A percentile compares a stretch with the other conserved stretches of the same genome.
Evolutionary conservation across 2,113 vertebrate genomes (phyloP).

Genomic region (Atractosteus spatula): DNA sequence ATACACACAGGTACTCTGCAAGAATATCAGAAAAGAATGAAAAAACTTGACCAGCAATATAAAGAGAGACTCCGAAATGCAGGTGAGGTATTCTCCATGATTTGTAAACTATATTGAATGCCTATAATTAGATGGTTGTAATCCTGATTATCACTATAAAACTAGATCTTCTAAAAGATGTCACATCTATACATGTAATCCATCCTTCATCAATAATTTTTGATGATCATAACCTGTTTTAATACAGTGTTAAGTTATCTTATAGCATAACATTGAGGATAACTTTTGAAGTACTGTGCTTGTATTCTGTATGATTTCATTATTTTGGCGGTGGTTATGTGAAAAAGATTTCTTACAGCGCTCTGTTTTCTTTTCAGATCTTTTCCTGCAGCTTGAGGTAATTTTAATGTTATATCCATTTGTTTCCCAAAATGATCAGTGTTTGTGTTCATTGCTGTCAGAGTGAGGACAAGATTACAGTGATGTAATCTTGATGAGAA

Average conservation of each 20-base stretch:
- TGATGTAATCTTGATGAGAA: no score
- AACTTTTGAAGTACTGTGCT: neutral
- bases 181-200: neutral
- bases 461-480: no score
- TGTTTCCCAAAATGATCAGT: neutral
- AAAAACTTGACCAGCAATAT: conserved; percentile 96
- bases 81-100: conserved; percentile 54
- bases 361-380: conserved; percentile 71
- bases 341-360: conserved; percentile 15
- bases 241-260: no score
- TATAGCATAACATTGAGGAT: no score
- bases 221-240: neutral
- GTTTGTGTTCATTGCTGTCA: neutral
- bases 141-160: no score
- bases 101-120: neutral
- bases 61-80: conserved; percentile 95
- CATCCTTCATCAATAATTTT: no score
- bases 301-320: neutral
- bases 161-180: neutral
- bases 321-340: neutral
- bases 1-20: conserved; percentile 82
- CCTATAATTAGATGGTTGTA: no score
- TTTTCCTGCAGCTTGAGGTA: conserved; percentile 96
- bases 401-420: conserved; percentile 34
- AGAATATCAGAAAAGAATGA: conserved; percentile 98